These are phyloP conservation scores for Sorex araneus DNA, from an alignment of 2,113 vertebrate genomes.

Conservation along the genomic window DNA sequence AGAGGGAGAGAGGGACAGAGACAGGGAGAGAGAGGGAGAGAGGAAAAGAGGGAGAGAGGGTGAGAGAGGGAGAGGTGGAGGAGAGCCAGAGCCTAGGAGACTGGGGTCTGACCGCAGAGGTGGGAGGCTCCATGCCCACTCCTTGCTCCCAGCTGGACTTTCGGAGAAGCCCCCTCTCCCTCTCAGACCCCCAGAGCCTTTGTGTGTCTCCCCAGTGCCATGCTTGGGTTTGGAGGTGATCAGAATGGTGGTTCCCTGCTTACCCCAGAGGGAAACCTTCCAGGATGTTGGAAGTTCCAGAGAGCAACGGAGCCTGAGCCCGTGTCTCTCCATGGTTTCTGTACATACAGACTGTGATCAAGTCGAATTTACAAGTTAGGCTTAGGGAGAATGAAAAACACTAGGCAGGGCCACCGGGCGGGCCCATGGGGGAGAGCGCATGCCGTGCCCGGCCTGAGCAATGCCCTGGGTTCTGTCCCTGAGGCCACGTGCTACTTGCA, in stretches of 20 bases:
- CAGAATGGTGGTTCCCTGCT: neutral
- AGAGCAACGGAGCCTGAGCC: neutral
- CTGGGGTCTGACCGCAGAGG: neutral
- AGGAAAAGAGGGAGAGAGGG: no score
- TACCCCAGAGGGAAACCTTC: neutral
- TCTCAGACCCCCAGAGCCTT: neutral
- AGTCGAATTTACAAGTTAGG: neutral
- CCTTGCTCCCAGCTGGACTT: neutral
- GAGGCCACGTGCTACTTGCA: no score
- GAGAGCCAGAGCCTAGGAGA: no score
- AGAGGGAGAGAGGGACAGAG: neutral
- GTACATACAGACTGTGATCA: neutral
- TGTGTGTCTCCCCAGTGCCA: neutral
- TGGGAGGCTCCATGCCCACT: neutral
- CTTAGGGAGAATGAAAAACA: neutral
- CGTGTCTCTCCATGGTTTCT: neutral
- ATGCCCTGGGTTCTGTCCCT: no score
- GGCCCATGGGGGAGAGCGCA: no score
- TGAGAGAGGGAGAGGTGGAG: no score
- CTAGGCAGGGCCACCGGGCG: neutral
- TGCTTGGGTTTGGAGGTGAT: neutral
- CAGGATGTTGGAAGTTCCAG: neutral
- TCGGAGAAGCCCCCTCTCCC: neutral
- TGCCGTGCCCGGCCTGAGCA: no score
- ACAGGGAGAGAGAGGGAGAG: no score